Evolutionary conservation across 2,888 invertebrate species (phyloP).

Genomic region (Hypena proboscidalis): DNA sequence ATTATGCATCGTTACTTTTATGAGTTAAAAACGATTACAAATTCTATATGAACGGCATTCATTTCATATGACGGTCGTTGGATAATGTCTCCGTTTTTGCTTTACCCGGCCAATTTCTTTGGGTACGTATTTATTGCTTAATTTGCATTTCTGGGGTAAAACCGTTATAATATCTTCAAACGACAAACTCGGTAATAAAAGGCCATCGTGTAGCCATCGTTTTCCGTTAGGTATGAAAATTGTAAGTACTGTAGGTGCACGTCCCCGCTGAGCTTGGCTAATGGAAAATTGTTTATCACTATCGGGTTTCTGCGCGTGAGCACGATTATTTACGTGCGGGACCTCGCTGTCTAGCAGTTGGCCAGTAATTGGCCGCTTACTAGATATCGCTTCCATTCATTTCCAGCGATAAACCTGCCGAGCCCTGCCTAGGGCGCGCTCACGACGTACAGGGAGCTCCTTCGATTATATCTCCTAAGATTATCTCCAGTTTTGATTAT

Average conservation of each 20-base stretch:
- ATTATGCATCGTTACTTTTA: slow-evolving; percentile 42
- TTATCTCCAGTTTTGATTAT: slow-evolving; percentile 51
- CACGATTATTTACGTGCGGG: slow-evolving; percentile 76
- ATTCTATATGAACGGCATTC: slow-evolving; percentile 55
- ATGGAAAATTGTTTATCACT: slow-evolving; percentile 80
- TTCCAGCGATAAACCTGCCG: slow-evolving; percentile 73
- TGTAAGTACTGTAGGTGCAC: slow-evolving; percentile 51
- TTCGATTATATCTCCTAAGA: slow-evolving; percentile 58
- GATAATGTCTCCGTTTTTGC: slow-evolving; percentile 59
- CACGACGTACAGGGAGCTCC: slow-evolving; percentile 55
- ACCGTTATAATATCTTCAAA: slow-evolving; percentile 75
- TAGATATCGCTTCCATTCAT: slow-evolving; percentile 81
- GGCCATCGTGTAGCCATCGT: slow-evolving; percentile 58
- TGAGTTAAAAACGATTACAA: slow-evolving; percentile 47
- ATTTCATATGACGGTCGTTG: slow-evolving; percentile 57
- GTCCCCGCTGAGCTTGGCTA: slow-evolving; percentile 54
- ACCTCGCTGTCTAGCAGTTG: slow-evolving; percentile 66
- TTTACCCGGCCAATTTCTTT: slow-evolving; percentile 60
- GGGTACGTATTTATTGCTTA: slow-evolving; percentile 72
- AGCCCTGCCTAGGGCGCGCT: slow-evolving; percentile 53
- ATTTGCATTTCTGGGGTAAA: slow-evolving; percentile 74
- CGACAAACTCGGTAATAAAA: slow-evolving; percentile 72
- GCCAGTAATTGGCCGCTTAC: slow-evolving; percentile 78
- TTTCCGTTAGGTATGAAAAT: slow-evolving; percentile 69
- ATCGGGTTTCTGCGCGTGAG: slow-evolving; percentile 73